Base-by-base conservation (phyloP, 2,113 vertebrate species). In the Amblyopsis rosae region DNA sequence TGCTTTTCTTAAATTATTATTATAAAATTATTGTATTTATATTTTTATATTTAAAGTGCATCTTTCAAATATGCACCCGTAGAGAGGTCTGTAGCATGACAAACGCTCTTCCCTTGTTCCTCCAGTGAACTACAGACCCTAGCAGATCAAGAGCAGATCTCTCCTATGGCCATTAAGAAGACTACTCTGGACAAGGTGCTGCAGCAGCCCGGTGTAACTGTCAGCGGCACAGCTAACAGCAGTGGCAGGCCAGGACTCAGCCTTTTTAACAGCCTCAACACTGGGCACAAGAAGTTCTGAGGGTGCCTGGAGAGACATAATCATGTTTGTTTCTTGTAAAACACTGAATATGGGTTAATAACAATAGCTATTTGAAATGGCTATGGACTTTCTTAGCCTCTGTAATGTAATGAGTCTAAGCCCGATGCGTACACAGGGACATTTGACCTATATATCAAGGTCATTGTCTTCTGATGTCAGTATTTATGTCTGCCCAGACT, bases 81-180 rank as follows among this genome's bases (percentile, higher is more conserved):
- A 41, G 35, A 41, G 5, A 41, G 35, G 12, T 53, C 35, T 26
- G 26, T 41, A n/a, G 35, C 35, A 41, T 41, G 46, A 86, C 91
- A 92, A 69, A 80, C 91, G 33, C 94, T 16, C 33, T 15, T 32
- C 5, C 49, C 35, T 15, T 67, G 4, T 33, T 47, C 41, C 59
- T 7, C 1, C 73, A 99, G 98, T 75, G 96, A 99, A 87, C 91
- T 99, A 19, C 97, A 98, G 92, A 93, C 50, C 69, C 82, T 98
- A 70, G 97, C 96, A n/a, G 96, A 99, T 88, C 96, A 98, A 78
- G 97, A 99, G 82, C 89, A 92, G 70, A 93, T 98, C 79, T 97
- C 97, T 47, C 92, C 96, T 0, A 96, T 96, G 4, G 96, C 97
- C 72, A 96, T 99, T 67, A 99, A 99, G 93, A 99, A 98, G 92